Base-by-base conservation (phyloP, 2,888 invertebrate genomes). In the Melanostoma mellinum region DNA sequence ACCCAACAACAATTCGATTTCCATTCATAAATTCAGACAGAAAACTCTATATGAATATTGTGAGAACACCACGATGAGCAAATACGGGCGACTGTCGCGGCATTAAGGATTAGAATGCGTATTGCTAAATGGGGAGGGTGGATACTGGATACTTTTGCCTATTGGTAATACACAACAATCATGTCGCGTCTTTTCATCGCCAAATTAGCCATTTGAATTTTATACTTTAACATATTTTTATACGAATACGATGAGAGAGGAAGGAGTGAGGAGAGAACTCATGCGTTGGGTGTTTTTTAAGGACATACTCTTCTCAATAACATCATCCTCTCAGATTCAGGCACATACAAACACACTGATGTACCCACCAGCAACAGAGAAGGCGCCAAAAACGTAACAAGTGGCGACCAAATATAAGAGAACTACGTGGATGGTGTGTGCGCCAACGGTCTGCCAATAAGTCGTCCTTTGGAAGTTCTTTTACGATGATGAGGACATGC, bases 301-400 rank as follows among this genome's bases (percentile, higher is more conserved):
- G 68, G 72, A 77, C 50, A 38, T 60, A 38, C 53, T 42, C 69
- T 8, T 52, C 55, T n/a, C 38, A 36, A 33, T 52, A n/a, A 53
- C 35, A 53, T 44, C 53, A 6, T 61, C 32, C 46, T 46, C 55
- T 36, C 60, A 33, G 5, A 61, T 36, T 3, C 20, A 6, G 32
- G 2, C 60, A n/a, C 20, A n/a, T 6, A 40, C 3, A 32, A 10
- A 30, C 40, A 3, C 40, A 35, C 40, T 35, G 20, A 58, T 30
- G n/a, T 10, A 6, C 9, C 52, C 5, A 6, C 38, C 32, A 46
- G 9, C 8, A 50, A 40, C 46, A 78, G 72, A 84, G 69, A 69
- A 78, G 82, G 78, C 82, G 82, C 82, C 82, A 84, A 84, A 74
- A 84, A 84, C 69, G 82, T 84, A 84, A 84, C 82, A 84, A 84